A percentile compares a stretch with the other conserved stretches of the same genome.
Conservation (phyloP, 2,888 invertebrate genomes). For the Campoletis raptor region DNA sequence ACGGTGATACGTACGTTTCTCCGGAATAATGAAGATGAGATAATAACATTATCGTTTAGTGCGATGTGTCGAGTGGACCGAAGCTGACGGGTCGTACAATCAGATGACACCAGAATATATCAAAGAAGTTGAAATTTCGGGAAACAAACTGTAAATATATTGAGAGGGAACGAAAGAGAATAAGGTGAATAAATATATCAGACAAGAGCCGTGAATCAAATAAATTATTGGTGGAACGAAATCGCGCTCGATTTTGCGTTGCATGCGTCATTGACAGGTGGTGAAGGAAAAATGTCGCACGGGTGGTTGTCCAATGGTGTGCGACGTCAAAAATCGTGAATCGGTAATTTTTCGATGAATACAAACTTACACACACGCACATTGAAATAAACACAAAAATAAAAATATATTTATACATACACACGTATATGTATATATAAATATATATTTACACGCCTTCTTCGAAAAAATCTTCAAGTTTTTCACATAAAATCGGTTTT, state of each 20-base stretch:
- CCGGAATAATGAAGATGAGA: constrained; percentile 70
- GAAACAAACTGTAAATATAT: background rate
- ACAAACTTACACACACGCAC: background rate
- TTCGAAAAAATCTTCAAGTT: constrained; percentile 3
- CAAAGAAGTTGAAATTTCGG: background rate
- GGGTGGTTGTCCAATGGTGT: constrained; percentile 38
- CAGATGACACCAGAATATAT: constrained; percentile 2
- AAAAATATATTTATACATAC: background rate
- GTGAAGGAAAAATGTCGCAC: constrained; percentile 72
- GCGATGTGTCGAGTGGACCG: constrained; percentile 63
- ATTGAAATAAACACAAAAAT: background rate
- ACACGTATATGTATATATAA: background rate
- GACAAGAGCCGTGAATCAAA: constrained; percentile 41
- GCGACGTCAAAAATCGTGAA: background rate
- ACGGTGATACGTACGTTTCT: constrained; percentile 50
- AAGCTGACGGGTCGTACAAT: constrained; percentile 60
- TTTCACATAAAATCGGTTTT: constrained; percentile 28
- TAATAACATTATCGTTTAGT: constrained; percentile 69
- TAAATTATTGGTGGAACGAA: constrained; percentile 12
- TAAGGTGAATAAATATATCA: background rate
- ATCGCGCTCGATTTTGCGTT: constrained; percentile 63
- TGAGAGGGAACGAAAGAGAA: background rate
- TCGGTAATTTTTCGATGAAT: constrained; percentile 15
- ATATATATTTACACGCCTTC: background rate
- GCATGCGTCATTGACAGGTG: constrained; percentile 80